Conservation (phyloP, 2,113 vertebrate species). For the Nannospalax galili region DNA sequence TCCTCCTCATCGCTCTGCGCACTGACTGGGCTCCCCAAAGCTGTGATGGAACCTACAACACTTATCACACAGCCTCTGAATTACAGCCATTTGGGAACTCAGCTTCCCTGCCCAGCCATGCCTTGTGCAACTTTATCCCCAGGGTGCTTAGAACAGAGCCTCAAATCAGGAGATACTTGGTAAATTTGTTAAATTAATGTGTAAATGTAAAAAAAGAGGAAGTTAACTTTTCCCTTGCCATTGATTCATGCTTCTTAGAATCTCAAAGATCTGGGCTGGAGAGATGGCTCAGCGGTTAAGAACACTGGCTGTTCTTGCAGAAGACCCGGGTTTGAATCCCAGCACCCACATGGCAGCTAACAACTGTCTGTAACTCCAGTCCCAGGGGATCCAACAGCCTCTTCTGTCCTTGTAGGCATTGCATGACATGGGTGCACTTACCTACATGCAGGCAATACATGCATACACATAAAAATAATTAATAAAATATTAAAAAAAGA, state of each 20-base stretch:
- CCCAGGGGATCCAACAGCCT: too few species aligned
- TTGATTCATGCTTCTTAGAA: background rate
- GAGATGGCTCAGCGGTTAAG: too few species aligned
- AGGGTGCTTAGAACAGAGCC: background rate
- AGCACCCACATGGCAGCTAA: too few species aligned
- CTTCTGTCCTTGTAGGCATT: too few species aligned
- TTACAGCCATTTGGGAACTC: background rate
- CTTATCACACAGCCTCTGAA: background rate
- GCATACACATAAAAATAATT: too few species aligned
- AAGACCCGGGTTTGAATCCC: too few species aligned
- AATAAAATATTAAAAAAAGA: too few species aligned
- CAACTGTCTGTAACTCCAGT: too few species aligned
- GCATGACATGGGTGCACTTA: too few species aligned
- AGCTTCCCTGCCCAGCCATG: background rate
- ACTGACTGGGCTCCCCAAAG: background rate
- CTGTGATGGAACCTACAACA: background rate
- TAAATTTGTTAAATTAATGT: background rate
- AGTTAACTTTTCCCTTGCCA: background rate
- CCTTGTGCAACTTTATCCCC: background rate
- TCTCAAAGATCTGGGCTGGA: slow-evolving; percentile 5
- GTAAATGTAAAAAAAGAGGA: slow-evolving; percentile 13
- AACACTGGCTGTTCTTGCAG: too few species aligned
- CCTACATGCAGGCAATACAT: too few species aligned
- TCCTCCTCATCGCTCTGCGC: background rate
- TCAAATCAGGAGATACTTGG: background rate